Conservation (phyloP, 2,113 vertebrate species). For the Osmerus eperlanus region DNA sequence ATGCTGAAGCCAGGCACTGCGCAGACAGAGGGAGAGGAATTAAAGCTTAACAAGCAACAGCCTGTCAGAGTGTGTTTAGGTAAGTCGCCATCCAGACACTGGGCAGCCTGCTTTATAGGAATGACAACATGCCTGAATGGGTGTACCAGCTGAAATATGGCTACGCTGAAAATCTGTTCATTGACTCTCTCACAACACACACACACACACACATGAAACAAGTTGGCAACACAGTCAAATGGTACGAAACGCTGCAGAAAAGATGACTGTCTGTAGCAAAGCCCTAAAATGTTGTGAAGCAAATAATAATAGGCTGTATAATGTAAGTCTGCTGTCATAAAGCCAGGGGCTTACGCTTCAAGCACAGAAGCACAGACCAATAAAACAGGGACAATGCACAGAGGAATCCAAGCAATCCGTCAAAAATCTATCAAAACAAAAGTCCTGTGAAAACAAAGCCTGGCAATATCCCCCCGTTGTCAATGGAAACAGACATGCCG, state of each 20-base stretch:
- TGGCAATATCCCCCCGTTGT: slow-evolving; percentile 46
- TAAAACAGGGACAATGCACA: slow-evolving; percentile 4
- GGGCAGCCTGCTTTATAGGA: neutral
- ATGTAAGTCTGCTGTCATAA: slow-evolving; percentile 61
- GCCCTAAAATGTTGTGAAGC: slow-evolving; percentile 54
- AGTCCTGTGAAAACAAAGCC: slow-evolving; percentile 43
- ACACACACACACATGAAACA: neutral
- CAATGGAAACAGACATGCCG: slow-evolving; percentile 21
- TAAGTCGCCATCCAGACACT: neutral
- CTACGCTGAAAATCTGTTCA: neutral
- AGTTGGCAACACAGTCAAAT: neutral
- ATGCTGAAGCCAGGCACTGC: slow-evolving; percentile 36
- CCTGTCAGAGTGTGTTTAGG: slow-evolving; percentile 44
- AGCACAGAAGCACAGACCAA: slow-evolving; percentile 50
- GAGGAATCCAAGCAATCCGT: slow-evolving; percentile 49
- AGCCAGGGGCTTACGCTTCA: slow-evolving; percentile 59
- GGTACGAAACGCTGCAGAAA: neutral
- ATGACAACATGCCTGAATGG: neutral
- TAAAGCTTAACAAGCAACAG: slow-evolving; percentile 64
- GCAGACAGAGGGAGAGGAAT: slow-evolving; percentile 39
- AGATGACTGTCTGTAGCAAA: neutral
- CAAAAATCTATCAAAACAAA: slow-evolving; percentile 59
- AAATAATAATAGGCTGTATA: slow-evolving; percentile 68
- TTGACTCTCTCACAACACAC: neutral
- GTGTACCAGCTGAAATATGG: too few relatives aligned